Conservation (phyloP, 2,888 invertebrate species). For the Torymus aiolomorphi region DNA sequence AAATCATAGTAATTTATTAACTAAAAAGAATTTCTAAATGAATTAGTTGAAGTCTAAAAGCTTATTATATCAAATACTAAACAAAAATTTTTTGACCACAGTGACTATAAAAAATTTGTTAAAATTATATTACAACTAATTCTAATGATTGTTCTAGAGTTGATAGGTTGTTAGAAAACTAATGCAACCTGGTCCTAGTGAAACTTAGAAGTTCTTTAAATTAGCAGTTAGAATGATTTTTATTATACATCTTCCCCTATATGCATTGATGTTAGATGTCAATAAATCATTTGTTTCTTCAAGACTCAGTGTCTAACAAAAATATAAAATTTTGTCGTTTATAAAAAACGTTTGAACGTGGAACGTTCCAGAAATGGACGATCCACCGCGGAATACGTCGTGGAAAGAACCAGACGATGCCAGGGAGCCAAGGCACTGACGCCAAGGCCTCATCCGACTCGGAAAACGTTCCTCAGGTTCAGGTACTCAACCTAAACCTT, state of each 20-base stretch:
- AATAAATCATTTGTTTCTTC: constrained; percentile 27
- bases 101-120: too few species aligned
- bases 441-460: constrained; percentile 74
- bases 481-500: constrained; percentile 74
- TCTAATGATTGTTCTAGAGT: too few species aligned
- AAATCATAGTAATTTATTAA: too few species aligned
- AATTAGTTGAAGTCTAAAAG: too few species aligned
- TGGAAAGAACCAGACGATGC: constrained; percentile 77
- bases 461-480: constrained; percentile 75
- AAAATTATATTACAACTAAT: too few species aligned
- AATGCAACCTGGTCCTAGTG: too few species aligned
- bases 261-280: constrained; percentile 26
- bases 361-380: constrained; percentile 86
- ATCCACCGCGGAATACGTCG: constrained; percentile 87
- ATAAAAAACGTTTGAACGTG: constrained; percentile 64
- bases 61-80: too few species aligned
- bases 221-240: constrained; percentile 33
- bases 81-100: too few species aligned
- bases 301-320: constrained; percentile 35
- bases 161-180: too few species aligned
- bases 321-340: constrained; percentile 38
- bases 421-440: constrained; percentile 74
- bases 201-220: too few species aligned
- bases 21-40: too few species aligned
- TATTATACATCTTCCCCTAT: constrained; percentile 36